Evolutionary conservation across 2,113 vertebrate genomes (phyloP).

Genomic region (Eulemur rufifrons): DNA sequence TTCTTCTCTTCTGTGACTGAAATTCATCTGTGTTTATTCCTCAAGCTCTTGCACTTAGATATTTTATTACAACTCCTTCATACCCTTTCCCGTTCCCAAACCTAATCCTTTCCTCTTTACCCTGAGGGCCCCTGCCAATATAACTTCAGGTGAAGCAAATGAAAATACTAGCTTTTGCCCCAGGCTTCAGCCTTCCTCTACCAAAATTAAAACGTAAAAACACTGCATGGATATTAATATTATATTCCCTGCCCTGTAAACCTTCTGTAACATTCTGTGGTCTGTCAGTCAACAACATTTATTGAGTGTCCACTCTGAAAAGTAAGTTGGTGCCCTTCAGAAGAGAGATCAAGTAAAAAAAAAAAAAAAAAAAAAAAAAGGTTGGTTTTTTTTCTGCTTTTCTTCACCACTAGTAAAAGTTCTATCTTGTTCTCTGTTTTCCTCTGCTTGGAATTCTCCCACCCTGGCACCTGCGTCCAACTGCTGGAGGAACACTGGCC

Average conservation of each 20-base stretch:
- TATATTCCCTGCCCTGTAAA: constrained; percentile 72
- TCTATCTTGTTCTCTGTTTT: background rate
- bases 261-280: constrained; percentile 53
- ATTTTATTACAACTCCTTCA: constrained; percentile 79
- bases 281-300: constrained; percentile 75
- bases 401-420: background rate
- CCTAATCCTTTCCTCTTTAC: constrained; percentile 75
- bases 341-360: constrained; percentile 29
- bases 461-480: background rate
- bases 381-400: background rate
- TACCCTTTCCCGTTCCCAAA: constrained; percentile 73
- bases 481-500: background rate
- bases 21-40: constrained; percentile 79
- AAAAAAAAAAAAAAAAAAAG: background rate
- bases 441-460: background rate
- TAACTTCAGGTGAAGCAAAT: constrained; percentile 80
- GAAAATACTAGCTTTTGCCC: constrained; percentile 74
- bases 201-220: constrained; percentile 80
- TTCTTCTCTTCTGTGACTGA: constrained; percentile 70
- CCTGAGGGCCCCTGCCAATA: constrained; percentile 75
- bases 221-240: constrained; percentile 79
- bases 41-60: constrained; percentile 70
- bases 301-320: constrained; percentile 66
- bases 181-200: constrained; percentile 62
- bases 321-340: constrained; percentile 40